Conservation (phyloP, 30 jellyfish, hydroid and myxozoan genomes). For the Sanderia malayensis region DNA sequence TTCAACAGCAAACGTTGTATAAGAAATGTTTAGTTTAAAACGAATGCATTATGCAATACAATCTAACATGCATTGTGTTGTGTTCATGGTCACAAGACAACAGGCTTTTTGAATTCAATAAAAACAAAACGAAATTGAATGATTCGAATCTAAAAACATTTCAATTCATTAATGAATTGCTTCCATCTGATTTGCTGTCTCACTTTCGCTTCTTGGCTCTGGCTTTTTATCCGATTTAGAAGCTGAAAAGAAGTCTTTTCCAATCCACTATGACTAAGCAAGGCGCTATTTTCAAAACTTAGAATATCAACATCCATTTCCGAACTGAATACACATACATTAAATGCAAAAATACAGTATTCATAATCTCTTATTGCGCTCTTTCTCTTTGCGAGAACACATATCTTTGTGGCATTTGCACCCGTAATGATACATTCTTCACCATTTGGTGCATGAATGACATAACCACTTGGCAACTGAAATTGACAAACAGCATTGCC, state of each 20-base stretch:
- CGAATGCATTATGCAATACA: no score
- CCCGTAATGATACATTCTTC: constrained; percentile 14
- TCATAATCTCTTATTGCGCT: constrained; percentile 6
- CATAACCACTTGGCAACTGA: constrained; percentile 28
- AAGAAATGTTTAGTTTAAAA: no score
- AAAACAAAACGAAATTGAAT: no score
- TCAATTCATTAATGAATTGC: constrained; percentile 22
- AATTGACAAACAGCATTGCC: constrained; percentile 32
- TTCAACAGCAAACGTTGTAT: no score
- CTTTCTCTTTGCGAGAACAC: constrained; percentile 6
- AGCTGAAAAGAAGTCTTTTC: constrained; percentile 10
- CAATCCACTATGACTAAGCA: neutral
- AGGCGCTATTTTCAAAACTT: neutral
- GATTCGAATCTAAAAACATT: no score
- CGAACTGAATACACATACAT: constrained; percentile 7
- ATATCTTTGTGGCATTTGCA: constrained; percentile 10
- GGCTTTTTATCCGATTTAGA: neutral
- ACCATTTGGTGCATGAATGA: neutral
- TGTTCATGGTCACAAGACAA: no score
- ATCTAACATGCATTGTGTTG: no score
- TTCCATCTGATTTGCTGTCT: constrained; percentile 40
- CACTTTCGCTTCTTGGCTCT: neutral
- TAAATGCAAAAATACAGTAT: constrained; percentile 14
- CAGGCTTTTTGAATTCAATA: no score
- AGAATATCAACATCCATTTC: neutral